Evolutionary conservation across 1,140 invertebrate species (phyloP).

Genomic region (Trialeurodes vaporariorum): DNA sequence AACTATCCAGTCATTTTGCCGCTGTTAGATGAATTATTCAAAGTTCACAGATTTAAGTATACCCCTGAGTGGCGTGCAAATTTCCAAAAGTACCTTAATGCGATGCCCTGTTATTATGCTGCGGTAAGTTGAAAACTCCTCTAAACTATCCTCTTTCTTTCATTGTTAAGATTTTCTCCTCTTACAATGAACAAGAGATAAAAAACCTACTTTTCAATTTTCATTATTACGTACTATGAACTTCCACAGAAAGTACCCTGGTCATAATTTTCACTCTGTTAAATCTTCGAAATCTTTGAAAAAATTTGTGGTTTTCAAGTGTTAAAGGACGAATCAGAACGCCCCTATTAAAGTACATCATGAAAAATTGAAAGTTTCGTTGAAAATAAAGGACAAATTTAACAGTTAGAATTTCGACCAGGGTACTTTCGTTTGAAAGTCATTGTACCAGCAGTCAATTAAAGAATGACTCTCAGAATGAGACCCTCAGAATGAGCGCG

Average conservation of each 20-base stretch:
- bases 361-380: too few species aligned
- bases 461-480: not conserved
- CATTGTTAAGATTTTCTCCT: conserved; percentile 8
- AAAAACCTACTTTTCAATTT: conserved; percentile 7
- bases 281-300: not conserved
- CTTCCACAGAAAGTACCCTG: not conserved
- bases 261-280: not conserved
- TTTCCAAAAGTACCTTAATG: conserved; percentile 87
- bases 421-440: too few species aligned
- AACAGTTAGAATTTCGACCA: too few species aligned
- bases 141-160: conserved; percentile 8
- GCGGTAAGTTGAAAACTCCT: conserved; percentile 57
- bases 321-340: too few species aligned
- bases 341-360: too few species aligned
- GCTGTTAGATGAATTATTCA: conserved; percentile 84
- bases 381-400: too few species aligned
- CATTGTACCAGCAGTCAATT: too few species aligned
- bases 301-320: too few species aligned
- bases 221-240: conserved; percentile 15
- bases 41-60: conserved; percentile 78
- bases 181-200: too few species aligned
- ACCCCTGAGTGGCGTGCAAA: conserved; percentile 78
- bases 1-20: conserved; percentile 94
- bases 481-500: too few species aligned
- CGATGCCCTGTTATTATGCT: conserved; percentile 94